Base-by-base conservation (phyloP, 2,797 vertebrate genomes). In the Macrochelys suwanniensis region DNA sequence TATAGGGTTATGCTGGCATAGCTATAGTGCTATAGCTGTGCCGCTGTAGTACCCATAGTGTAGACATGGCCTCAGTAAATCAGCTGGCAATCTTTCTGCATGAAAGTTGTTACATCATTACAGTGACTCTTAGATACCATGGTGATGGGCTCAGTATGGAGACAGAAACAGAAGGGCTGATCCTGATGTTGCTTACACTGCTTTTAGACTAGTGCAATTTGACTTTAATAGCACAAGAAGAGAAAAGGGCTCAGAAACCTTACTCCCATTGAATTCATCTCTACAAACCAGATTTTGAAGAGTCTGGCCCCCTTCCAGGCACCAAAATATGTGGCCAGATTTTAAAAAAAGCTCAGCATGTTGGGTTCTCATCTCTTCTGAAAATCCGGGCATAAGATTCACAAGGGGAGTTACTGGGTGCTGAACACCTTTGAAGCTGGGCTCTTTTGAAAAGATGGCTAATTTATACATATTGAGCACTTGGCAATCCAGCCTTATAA, bases 351-450 rank as follows among this genome's bases (percentile, higher is more conserved):
- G 12, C 33, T 49, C 80, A 83, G 47, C 28, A 85, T 96, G 94
- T 94, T 96, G 93, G 95, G 95, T 89, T 95, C 80, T 57, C 71
- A 49, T 12, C 37, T 76, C 71, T 26, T 25, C 23, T 45, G 71
- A 76, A 76, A 76, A 76, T 26, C 33, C 6, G 4, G 74, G 26
- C 13, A 49, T 49, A 28, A 49, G 26, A 49, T 47, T 28, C 26
- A 45, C 45, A 28, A 49, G 13, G 11, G 42, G 74, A 77, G 45
- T 31, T 77, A 77, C 26, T 77, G 74, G 74, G 26, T 77, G 89
- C 82, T 92, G 87, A 94, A 87, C 45, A 74, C 9, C 28, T 78
- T 92, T 92, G 80, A 94, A 95, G 93, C 68, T 81, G 79, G 94
- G 45, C 45, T 28, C 4, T 28, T 77, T 31, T 49, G 45, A 96